Conservation (phyloP, 2,888 invertebrate species). For the Druceiella hillmani region DNA sequence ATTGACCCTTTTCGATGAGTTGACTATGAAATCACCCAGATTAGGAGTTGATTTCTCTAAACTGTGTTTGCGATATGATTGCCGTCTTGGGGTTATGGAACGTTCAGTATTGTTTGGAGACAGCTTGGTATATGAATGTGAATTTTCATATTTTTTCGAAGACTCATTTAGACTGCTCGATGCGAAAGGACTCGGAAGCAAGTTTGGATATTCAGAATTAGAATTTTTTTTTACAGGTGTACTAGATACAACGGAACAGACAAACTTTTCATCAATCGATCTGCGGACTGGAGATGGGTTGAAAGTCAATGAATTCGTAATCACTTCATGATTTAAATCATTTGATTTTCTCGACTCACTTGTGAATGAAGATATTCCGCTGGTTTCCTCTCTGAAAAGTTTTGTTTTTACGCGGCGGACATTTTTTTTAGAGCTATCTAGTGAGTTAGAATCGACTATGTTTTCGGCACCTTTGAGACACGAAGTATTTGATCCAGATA, state of each 20-base stretch:
- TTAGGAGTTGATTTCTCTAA: slow-evolving; percentile 35
- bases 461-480: no score
- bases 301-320: no score
- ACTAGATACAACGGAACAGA: slow-evolving; percentile 34
- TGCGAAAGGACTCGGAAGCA: slow-evolving; percentile 34
- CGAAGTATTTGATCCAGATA: no score
- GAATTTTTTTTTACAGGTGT: slow-evolving; percentile 40
- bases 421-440: no score
- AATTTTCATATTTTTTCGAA: slow-evolving; percentile 22
- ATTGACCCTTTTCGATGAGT: slow-evolving; percentile 30
- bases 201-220: slow-evolving; percentile 31
- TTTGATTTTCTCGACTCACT: slow-evolving; percentile 27
- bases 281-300: no score
- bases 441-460: no score
- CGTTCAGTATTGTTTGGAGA: slow-evolving; percentile 27
- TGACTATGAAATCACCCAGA: slow-evolving; percentile 38
- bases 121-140: slow-evolving; percentile 12
- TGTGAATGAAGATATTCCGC: background rate
- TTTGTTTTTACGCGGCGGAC: slow-evolving; percentile 42
- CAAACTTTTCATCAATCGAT: no score
- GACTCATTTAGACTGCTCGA: slow-evolving; percentile 29
- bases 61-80: slow-evolving; percentile 26
- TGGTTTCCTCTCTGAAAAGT: slow-evolving; percentile 35
- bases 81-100: slow-evolving; percentile 38
- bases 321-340: no score